A percentile compares a stretch with the other conserved stretches of the same genome.
Evolutionary conservation across 2,888 invertebrate species (phyloP).

Genomic region (Tetheella fluctuosa): DNA sequence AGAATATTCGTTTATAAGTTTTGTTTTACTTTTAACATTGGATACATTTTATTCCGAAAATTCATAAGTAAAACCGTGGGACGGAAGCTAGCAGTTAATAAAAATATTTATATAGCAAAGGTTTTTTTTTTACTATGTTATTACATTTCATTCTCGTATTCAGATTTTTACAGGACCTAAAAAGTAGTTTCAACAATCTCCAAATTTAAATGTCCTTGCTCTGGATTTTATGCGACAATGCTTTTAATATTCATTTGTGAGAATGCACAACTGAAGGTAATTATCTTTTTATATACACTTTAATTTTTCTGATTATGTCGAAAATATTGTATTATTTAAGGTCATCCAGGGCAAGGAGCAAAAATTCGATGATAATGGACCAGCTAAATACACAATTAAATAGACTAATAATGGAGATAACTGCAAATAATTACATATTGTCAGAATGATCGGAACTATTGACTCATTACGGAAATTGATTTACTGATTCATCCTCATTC

Average conservation of each 20-base stretch:
- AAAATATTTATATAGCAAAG: too few relatives aligned
- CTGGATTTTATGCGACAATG: conserved; percentile 1
- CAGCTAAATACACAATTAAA: neutral
- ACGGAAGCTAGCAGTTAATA: too few relatives aligned
- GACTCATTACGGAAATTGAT: neutral
- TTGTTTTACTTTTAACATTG: too few relatives aligned
- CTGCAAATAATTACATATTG: neutral
- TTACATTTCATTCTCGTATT: neutral
- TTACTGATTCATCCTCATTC: neutral
- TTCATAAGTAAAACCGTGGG: too few relatives aligned
- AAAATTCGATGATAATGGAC: neutral
- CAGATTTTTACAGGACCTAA: neutral
- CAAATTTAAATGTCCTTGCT: neutral
- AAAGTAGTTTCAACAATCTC: neutral
- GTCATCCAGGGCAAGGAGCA: neutral
- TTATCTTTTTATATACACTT: neutral
- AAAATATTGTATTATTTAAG: neutral
- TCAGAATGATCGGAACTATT: neutral
- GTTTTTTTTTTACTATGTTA: neutral
- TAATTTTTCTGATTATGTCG: neutral
- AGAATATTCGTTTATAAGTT: too few relatives aligned
- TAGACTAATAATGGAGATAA: neutral
- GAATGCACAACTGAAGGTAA: conserved; percentile 7
- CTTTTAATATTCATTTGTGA: neutral
- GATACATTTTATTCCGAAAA: too few relatives aligned